A percentile compares a stretch with the other conserved stretches of the same genome.
These are phyloP conservation scores for Liparis tanakae DNA, from an alignment of 2,797 vertebrate species.

Conservation along the genomic window DNA sequence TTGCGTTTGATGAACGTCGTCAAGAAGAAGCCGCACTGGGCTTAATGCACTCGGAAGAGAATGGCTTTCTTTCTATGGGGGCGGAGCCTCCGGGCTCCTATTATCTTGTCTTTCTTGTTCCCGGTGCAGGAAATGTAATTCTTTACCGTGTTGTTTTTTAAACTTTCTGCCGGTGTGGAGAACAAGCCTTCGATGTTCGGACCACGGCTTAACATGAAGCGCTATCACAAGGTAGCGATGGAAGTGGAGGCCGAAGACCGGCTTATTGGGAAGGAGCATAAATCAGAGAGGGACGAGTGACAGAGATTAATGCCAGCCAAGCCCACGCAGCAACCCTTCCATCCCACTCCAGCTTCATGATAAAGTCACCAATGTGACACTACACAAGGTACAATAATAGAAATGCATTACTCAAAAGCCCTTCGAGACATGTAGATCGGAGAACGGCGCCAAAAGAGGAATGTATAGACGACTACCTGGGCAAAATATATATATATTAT, in stretches of 20 bases:
- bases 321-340: slow-evolving; percentile 80
- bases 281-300: slow-evolving; percentile 89
- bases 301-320: slow-evolving; percentile 81
- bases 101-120: slow-evolving; percentile 83
- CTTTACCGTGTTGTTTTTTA: slow-evolving; percentile 70
- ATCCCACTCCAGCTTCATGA: slow-evolving; percentile 76
- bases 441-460: slow-evolving; percentile 63
- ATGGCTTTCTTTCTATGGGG: slow-evolving; percentile 53
- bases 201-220: slow-evolving; percentile 78
- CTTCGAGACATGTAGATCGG: slow-evolving; percentile 78
- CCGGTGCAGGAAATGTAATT: slow-evolving; percentile 78
- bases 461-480: slow-evolving; percentile 66
- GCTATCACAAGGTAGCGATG: slow-evolving; percentile 80
- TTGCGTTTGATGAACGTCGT: slow-evolving; percentile 77
- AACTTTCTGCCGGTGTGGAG: slow-evolving; percentile 76
- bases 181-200: slow-evolving; percentile 89
- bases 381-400: slow-evolving; percentile 79
- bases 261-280: slow-evolving; percentile 82
- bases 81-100: slow-evolving; percentile 54
- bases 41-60: slow-evolving; percentile 67
- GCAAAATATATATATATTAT: slow-evolving; percentile 74
- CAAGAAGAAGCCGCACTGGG: slow-evolving; percentile 52
- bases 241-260: slow-evolving; percentile 73
- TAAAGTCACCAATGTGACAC: slow-evolving; percentile 82
- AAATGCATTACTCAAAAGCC: slow-evolving; percentile 82